phyloP scores from a whole-genome alignment of 92 coral and sea anemone species.

The Epizoanthus stellaris region DNA sequence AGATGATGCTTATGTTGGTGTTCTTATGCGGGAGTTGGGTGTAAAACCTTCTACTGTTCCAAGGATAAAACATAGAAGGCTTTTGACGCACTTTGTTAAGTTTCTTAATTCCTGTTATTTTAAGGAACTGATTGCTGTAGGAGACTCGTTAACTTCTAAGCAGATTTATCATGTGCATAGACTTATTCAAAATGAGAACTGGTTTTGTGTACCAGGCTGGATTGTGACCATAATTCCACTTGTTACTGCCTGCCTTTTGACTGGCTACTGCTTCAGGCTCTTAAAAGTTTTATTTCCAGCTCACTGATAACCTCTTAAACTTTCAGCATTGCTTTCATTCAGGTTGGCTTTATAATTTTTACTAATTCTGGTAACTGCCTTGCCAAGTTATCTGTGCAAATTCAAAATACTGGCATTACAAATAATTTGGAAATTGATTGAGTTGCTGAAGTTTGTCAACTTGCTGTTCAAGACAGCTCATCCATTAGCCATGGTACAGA shows the following conservation, averaged over 20 bases:
- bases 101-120: constrained; percentile 75
- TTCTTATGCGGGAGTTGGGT: constrained; percentile 61
- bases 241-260: constrained; percentile 23
- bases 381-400: too few relatives aligned
- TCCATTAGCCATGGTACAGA: too few relatives aligned
- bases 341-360: too few relatives aligned
- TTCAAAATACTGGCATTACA: too few relatives aligned
- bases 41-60: constrained; percentile 61
- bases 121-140: constrained; percentile 67
- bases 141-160: constrained; percentile 76
- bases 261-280: constrained; percentile 24
- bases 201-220: constrained; percentile 38
- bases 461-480: too few relatives aligned
- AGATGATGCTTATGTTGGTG: constrained; percentile 85
- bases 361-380: too few relatives aligned
- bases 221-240: constrained; percentile 13
- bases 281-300: constrained; percentile 21
- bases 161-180: constrained; percentile 74
- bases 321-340: too few relatives aligned
- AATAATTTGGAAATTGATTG: too few relatives aligned
- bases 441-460: too few relatives aligned
- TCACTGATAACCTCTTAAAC: not conserved
- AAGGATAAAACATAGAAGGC: constrained; percentile 61
- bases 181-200: constrained; percentile 8
- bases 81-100: constrained; percentile 41